Evolutionary conservation across 2,113 vertebrate species (phyloP).

Genomic region (Deroptyus accipitrinus): DNA sequence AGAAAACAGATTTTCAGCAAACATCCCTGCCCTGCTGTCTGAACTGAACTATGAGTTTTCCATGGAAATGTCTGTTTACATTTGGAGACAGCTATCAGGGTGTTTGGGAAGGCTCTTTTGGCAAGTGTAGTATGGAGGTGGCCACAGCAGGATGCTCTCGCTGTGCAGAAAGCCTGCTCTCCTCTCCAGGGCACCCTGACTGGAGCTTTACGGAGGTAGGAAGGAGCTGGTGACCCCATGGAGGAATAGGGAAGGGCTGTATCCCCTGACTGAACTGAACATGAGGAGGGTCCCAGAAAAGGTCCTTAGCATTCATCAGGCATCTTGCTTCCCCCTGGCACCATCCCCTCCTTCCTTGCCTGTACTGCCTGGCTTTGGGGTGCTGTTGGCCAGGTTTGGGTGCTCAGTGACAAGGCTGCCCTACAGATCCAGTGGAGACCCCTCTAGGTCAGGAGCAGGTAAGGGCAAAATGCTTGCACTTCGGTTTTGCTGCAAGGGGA

Average conservation of each 20-base stretch:
- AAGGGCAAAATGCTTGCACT: not conserved
- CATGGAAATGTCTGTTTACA: not conserved
- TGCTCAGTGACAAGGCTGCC: not conserved
- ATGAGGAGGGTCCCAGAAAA: not conserved
- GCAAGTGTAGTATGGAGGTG: fast-evolving
- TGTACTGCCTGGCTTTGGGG: not conserved
- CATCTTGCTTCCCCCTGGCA: not conserved
- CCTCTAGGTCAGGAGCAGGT: not conserved
- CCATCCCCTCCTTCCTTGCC: not conserved
- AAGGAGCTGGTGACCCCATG: fast-evolving
- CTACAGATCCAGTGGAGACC: fast-evolving
- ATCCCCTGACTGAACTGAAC: not conserved
- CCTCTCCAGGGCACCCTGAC: fast-evolving
- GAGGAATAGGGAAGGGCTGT: not conserved
- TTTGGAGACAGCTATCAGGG: not conserved
- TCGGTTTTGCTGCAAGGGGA: not conserved
- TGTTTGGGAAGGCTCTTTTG: not conserved
- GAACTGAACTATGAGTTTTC: not conserved
- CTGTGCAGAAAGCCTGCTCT: not conserved
- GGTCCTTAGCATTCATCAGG: not conserved
- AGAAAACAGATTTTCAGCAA: not conserved
- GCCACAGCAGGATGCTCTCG: not conserved
- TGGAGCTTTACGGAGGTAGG: fast-evolving
- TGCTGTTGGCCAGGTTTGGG: not conserved
- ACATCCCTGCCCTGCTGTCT: not conserved